These are phyloP conservation scores for Cephonodes hylas DNA, from an alignment of 2,888 invertebrate genomes.

Conservation along the genomic window DNA sequence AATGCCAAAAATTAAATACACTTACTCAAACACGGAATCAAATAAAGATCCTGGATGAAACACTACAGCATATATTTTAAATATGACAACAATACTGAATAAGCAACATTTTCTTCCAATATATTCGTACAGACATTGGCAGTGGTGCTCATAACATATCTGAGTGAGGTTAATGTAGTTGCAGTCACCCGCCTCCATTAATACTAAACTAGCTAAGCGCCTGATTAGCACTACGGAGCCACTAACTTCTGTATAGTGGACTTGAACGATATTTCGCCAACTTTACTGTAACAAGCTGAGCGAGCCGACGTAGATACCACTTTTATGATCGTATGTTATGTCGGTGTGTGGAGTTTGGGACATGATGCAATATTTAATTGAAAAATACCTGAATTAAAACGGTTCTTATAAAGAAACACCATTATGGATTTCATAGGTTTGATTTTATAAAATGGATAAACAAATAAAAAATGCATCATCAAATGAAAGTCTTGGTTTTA, in stretches of 20 bases:
- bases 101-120: no score
- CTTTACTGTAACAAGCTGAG: constrained; percentile 10
- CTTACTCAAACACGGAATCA: no score
- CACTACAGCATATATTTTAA: no score
- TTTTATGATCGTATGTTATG: neutral
- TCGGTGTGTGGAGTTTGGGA: neutral
- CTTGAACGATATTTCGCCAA: constrained; percentile 5
- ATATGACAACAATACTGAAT: no score
- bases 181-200: neutral
- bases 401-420: no score
- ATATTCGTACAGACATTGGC: neutral
- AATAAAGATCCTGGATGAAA: no score
- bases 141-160: neutral
- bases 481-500: no score
- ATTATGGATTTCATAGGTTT: no score
- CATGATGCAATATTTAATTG: neutral
- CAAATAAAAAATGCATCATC: no score
- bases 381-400: neutral
- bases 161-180: neutral
- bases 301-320: neutral
- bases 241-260: constrained; percentile 4
- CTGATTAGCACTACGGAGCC: constrained; percentile 3
- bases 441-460: no score
- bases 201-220: constrained; percentile 9
- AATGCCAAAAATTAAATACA: no score